Percentiles rank a stretch among this genome's conserved stretches.
Evolutionary conservation across 2,113 vertebrate species (phyloP).

Genomic region (Xenus cinereus): DNA sequence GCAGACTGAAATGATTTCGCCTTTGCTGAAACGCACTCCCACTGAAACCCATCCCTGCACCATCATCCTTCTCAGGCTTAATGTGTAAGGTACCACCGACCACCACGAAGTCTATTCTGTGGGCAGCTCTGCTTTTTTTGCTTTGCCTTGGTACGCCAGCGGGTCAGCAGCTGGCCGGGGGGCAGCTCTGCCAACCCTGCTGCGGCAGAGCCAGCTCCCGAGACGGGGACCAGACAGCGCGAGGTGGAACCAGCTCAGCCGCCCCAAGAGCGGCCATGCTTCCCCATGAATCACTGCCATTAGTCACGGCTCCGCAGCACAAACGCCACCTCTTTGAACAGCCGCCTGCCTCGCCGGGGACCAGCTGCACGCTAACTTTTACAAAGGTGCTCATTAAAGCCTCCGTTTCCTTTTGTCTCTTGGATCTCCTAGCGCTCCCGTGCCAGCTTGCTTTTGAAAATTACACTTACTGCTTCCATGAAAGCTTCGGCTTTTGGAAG

Average conservation of each 20-base stretch:
- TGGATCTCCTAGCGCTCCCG: accelerated
- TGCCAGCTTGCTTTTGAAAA: neutral
- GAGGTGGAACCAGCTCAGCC: neutral
- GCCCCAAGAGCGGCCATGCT: neutral
- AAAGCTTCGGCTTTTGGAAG: neutral
- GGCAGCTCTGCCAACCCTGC: neutral
- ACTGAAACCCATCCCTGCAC: neutral
- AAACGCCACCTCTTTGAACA: accelerated
- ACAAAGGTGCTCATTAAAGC: neutral
- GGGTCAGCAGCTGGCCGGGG: neutral
- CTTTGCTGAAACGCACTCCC: neutral
- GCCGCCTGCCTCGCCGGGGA: neutral
- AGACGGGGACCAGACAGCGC: neutral
- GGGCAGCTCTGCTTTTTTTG: neutral
- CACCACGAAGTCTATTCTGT: neutral
- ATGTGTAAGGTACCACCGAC: accelerated
- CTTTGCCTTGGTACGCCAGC: neutral
- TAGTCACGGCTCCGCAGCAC: neutral
- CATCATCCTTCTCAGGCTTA: neutral
- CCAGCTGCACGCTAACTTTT: neutral
- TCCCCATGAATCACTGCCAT: neutral
- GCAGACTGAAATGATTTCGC: neutral
- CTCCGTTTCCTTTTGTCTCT: neutral
- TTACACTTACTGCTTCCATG: neutral
- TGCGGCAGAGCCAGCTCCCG: neutral